These are phyloP conservation scores for Pteropus alecto DNA, from an alignment of 2,113 vertebrate genomes.

Conservation along the genomic window DNA sequence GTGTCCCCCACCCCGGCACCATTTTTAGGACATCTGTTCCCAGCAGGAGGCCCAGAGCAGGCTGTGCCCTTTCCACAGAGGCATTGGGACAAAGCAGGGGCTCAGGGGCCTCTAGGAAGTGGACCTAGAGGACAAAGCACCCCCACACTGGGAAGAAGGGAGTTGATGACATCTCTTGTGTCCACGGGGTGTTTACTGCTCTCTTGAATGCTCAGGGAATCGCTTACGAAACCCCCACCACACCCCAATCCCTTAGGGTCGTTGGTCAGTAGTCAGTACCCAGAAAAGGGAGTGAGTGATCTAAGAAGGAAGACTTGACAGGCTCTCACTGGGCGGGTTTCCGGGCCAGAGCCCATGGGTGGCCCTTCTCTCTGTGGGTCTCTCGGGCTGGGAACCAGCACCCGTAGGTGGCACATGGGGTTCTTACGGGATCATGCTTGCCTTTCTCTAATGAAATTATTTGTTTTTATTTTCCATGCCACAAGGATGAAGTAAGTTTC, in stretches of 20 bases:
- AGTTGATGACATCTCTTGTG: too few species aligned
- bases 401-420: accelerated
- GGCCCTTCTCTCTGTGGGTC: neutral
- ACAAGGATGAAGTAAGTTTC: constrained; percentile 88
- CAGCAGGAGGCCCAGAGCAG: neutral
- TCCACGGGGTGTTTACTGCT: accelerated
- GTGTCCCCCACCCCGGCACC: neutral
- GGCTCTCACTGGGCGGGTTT: neutral
- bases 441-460: constrained; percentile 70
- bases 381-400: neutral
- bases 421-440: neutral
- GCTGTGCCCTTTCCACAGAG: neutral
- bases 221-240: neutral
- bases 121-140: neutral
- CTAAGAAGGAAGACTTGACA: neutral
- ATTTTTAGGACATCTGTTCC: neutral
- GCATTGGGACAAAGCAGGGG: neutral
- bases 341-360: neutral
- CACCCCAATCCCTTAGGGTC: neutral
- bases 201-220: neutral
- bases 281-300: neutral
- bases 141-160: neutral
- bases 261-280: too few species aligned
- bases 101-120: neutral
- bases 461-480: constrained; percentile 81